Percentiles rank a stretch among this genome's conserved stretches.
phyloP scores from a whole-genome alignment of 2,113 vertebrate species.

The Numenius arquata region DNA sequence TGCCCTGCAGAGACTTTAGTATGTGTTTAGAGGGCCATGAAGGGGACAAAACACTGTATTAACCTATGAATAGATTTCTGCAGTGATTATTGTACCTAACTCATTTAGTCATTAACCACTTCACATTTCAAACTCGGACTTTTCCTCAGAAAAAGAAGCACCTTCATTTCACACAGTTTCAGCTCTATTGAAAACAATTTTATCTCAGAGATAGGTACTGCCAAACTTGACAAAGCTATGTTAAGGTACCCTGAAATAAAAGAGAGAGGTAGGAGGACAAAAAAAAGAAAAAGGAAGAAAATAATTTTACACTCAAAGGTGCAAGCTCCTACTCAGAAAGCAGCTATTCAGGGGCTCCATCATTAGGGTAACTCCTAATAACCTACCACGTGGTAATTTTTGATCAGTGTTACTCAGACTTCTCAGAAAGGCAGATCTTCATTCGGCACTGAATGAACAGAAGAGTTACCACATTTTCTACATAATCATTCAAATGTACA shows the following conservation, averaged over 20 bases:
- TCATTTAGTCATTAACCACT: neutral
- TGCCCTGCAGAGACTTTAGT: neutral
- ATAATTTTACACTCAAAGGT: neutral
- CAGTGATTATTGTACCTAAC: neutral
- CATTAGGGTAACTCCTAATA: neutral
- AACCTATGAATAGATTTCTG: neutral
- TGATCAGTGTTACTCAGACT: neutral
- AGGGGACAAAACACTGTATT: neutral
- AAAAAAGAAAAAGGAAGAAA: neutral
- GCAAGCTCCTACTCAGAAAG: neutral
- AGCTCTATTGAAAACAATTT: neutral
- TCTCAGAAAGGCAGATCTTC: neutral
- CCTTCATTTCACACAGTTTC: neutral
- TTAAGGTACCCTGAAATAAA: neutral
- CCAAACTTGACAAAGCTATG: neutral
- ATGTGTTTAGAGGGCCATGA: neutral
- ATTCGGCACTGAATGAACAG: neutral
- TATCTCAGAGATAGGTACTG: neutral
- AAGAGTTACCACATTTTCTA: neutral
- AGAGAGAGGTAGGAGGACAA: too few species aligned
- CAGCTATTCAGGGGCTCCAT: neutral
- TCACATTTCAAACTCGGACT: neutral
- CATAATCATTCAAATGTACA: neutral
- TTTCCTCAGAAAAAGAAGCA: neutral
- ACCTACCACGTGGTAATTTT: neutral